Evolutionary conservation across 2,888 invertebrate species (phyloP), one percentile per base, ranked within the genome.

Genomic region (Trichogramma dendrolimi): DNA sequence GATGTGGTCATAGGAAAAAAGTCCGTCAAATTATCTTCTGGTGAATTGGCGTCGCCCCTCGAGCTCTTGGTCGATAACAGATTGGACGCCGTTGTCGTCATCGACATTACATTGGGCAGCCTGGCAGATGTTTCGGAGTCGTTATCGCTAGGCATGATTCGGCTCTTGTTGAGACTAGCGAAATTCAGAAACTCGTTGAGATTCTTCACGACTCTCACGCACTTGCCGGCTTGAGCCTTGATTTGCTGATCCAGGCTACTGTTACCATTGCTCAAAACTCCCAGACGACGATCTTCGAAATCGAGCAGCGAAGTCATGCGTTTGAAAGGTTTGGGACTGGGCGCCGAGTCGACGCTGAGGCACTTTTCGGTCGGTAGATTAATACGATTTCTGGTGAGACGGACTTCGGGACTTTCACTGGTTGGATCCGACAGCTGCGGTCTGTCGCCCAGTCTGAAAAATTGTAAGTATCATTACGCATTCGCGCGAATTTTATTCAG

Each of bases 1-100:
- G 92, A 91, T 4, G 91, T 92, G 0, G 91, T 91, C 87, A 94
- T 89, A 4, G 92, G 92, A 73, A 90, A 90, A 75, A 92, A 92
- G 57, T 81, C 81, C 69, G 90, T 88, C 2, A 89, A 88, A 27
- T 27, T 27, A 76, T 92, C 91, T 69, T 91, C 91, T 0, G 90
- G 90, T 66, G 91, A 91, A 58, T 70, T 72, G 6, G 72, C 71
- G 48, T 79, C 78, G 41, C 78, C 78, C 38, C 72, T 71, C 4
- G 71, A 61, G 1, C 71, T 70, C 51, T 71, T 69, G n/a, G 73
- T 70, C 27, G 27, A 27, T 27, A 27, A 27, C 27, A 27, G 27
- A 27, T 27, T 27, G 27, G 27, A 27, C 27, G 27, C 27, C 27
- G 27, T 27, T 27, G 27, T 27, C 27, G 27, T 27, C 4, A 74